Evolutionary conservation across 2,888 invertebrate genomes (phyloP).

Genomic region (Philereme transversata): DNA sequence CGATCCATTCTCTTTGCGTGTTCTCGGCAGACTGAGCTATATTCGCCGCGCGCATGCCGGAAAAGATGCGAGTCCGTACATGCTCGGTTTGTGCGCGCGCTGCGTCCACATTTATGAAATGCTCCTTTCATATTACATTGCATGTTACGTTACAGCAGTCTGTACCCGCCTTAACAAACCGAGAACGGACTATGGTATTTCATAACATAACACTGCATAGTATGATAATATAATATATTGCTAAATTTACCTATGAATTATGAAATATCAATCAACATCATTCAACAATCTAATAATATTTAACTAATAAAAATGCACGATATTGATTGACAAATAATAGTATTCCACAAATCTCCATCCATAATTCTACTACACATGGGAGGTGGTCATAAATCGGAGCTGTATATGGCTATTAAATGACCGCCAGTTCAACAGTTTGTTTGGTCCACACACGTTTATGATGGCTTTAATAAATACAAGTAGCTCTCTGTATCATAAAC

Average conservation of each 20-base stretch:
- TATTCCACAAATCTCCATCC: conserved; percentile 25
- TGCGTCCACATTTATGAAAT: too few species aligned
- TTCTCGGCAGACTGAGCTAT: too few species aligned
- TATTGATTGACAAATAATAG: conserved; percentile 23
- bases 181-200: too few species aligned
- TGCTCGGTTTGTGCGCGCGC: too few species aligned
- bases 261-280: background rate
- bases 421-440: conserved; percentile 41
- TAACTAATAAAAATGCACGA: background rate
- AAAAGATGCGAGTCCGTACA: too few species aligned
- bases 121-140: too few species aligned
- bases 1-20: too few species aligned
- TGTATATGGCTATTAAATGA: conserved; percentile 38
- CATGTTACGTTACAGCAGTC: too few species aligned
- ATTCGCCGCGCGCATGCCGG: too few species aligned
- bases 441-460: conserved; percentile 43
- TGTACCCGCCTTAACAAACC: too few species aligned
- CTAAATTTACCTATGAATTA: background rate
- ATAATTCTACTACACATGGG: conserved; percentile 36
- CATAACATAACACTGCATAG: too few species aligned
- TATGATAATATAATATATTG: too few species aligned
- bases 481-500: conserved; percentile 51
- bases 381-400: conserved; percentile 37
- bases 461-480: conserved; percentile 49
- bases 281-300: background rate